Evolutionary conservation across 1,140 invertebrate genomes (phyloP), one percentile per base, ranked within the genome.

Genomic region (Zaprionus ghesquierei): DNA sequence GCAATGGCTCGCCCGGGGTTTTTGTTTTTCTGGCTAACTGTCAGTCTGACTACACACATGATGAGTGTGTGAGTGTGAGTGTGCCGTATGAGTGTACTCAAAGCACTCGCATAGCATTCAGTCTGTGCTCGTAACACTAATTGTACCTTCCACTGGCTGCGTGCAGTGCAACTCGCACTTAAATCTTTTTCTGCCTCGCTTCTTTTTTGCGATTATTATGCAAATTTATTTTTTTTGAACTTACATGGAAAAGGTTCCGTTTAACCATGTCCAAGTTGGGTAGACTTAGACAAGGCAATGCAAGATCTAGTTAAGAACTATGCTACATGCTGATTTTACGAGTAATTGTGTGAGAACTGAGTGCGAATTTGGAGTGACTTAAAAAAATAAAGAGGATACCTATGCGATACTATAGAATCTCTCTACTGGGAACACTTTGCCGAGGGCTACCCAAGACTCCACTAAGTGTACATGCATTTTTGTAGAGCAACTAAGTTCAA

Each of bases 1-100:
- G 31, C 60, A 33, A 68, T 79, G 76, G 76, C 76, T 79, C 68
- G 66, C 62, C 65, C 75, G 59, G 61, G 68, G 56, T 53, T 69
- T 69, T 61, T 50, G 46, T 50, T 50, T 50, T 78, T 78, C 61
- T 27, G 38, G 13, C 27, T 59, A 56, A 50, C 64, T 29, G 64
- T 60, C 64, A 50, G 56, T 29, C 18, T 60, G 64, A 38, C 44
- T 56, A 51, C 63, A 65, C 23, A n/a, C 22, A n/a, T 22, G 35
- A 35, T 66, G 27, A 12, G n/a, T 65, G 27, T 46, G 2, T 15
- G 5, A 49, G 53, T 29, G 15, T 58, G 54, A 27, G 25, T 46
- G 27, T 25, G 22, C 44, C 3, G 20, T 46, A 46, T 46, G 41
- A 46, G 41, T 46, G 41, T 58, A 50, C 58, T 51, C 49, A 33